A percentile compares a stretch with the other conserved stretches of the same genome.
phyloP scores from a whole-genome alignment of 2,113 vertebrate species.

The Peromyscus leucopus region DNA sequence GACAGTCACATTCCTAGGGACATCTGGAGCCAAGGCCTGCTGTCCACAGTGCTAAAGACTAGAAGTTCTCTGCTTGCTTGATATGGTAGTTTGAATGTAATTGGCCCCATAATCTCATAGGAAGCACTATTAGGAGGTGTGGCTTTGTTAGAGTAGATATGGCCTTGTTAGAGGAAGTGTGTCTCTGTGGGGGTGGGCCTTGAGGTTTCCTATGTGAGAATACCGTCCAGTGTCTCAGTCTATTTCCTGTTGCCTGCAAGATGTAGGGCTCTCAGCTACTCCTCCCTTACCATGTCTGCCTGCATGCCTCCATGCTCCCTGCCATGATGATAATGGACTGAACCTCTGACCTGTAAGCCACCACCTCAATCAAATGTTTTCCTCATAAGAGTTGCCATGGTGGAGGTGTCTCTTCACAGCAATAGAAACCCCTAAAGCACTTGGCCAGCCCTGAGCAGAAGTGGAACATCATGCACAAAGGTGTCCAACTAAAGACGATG shows the following conservation, averaged over 20 bases:
- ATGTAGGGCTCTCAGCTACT: background rate
- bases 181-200: background rate
- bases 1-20: background rate
- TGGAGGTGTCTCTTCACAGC: background rate
- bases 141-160: background rate
- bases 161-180: background rate
- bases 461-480: background rate
- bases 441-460: background rate
- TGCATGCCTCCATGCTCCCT: background rate
- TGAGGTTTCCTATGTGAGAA: background rate
- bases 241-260: background rate
- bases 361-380: background rate
- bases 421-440: background rate
- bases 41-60: background rate
- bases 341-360: background rate
- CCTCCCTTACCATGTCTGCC: background rate
- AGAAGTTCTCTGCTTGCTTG: background rate
- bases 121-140: background rate
- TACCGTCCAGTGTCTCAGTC: background rate
- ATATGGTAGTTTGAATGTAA: background rate
- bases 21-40: rapidly evolving
- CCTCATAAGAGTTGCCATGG: background rate
- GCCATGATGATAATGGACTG: background rate
- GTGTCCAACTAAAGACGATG: background rate
- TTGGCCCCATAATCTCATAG: background rate